These are phyloP conservation scores for Coregonus sp. DNA, from an alignment of 2,797 vertebrate species.

Conservation along the genomic window DNA sequence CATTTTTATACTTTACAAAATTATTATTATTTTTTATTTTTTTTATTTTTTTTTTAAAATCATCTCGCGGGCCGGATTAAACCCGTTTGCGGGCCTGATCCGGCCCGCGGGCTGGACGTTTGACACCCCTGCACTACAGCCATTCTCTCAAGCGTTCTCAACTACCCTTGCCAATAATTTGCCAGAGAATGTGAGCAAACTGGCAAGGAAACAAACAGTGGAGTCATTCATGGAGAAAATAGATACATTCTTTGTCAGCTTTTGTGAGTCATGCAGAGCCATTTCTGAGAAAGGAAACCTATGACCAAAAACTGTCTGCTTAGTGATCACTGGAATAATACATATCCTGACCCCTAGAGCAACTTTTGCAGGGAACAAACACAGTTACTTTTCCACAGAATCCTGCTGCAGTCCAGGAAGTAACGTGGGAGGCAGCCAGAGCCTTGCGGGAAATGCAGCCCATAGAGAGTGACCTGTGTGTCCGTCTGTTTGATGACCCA, in stretches of 20 bases:
- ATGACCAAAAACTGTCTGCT: background rate
- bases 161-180: background rate
- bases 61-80: too few species aligned
- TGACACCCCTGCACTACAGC: background rate
- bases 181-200: background rate
- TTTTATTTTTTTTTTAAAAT: too few species aligned
- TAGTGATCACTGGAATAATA: background rate
- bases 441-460: too few species aligned
- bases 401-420: conserved; percentile 16
- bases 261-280: background rate
- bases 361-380: conserved; percentile 24
- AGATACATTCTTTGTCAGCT: background rate
- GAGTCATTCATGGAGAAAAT: background rate
- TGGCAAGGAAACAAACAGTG: background rate
- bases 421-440: background rate
- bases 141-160: background rate
- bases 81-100: too few species aligned
- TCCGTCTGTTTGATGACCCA: background rate
- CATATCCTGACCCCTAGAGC: background rate
- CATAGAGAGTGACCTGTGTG: conserved; percentile 39
- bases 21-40: too few species aligned
- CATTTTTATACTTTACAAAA: too few species aligned
- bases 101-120: too few species aligned
- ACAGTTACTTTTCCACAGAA: conserved; percentile 24
- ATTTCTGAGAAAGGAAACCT: background rate